A percentile compares a stretch with the other conserved stretches of the same genome.
phyloP scores from a whole-genome alignment of 2,797 vertebrate genomes.

The Enteromius viviparus region DNA sequence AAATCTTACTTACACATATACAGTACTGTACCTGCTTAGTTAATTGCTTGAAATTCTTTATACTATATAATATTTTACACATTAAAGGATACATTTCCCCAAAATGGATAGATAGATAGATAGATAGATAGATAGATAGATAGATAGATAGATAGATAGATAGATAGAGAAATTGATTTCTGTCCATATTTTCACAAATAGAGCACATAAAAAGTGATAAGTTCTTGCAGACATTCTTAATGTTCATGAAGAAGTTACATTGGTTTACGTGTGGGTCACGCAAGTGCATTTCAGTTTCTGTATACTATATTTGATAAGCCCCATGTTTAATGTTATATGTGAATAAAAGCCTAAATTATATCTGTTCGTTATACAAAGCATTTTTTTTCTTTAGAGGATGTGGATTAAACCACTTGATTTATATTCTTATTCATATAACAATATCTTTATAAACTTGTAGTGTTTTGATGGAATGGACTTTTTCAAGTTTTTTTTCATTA shows the following conservation, averaged over 20 bases:
- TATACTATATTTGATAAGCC: background rate
- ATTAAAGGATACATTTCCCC: background rate
- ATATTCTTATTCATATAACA: background rate
- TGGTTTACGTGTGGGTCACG: background rate
- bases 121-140: too few species aligned
- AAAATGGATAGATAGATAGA: background rate
- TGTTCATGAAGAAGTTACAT: background rate
- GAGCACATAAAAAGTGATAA: background rate
- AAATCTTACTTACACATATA: background rate
- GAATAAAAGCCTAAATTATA: background rate
- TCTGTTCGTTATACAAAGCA: background rate
- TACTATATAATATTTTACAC: background rate
- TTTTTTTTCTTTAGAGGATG: background rate
- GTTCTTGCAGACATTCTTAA: background rate
- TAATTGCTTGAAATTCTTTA: background rate
- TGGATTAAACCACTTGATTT: background rate
- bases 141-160: background rate
- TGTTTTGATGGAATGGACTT: background rate
- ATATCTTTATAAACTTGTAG: background rate
- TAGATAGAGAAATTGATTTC: background rate
- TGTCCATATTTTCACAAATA: background rate
- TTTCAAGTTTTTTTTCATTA: background rate
- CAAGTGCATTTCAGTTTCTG: background rate
- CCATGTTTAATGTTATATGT: background rate
- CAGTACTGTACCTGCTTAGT: background rate